These are phyloP conservation scores for Nestor notabilis DNA, from an alignment of 2,113 vertebrate genomes.

Conservation along the genomic window DNA sequence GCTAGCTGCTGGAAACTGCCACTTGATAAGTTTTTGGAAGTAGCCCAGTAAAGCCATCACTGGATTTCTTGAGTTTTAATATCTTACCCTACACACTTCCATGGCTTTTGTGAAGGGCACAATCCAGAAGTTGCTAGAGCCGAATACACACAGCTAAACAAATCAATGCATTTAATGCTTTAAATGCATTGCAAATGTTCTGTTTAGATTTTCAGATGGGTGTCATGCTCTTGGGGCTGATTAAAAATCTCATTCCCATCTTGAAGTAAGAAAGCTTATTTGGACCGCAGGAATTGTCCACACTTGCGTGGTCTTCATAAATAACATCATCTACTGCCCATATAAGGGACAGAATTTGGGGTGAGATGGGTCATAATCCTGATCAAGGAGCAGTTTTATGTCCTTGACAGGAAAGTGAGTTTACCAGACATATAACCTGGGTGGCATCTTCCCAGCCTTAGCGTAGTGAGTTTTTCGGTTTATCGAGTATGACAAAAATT, in stretches of 20 bases:
- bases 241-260: neutral
- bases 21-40: constrained; percentile 82
- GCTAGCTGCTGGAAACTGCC: no score
- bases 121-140: neutral
- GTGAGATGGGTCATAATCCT: neutral
- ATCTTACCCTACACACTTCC: constrained; percentile 54
- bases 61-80: constrained; percentile 71
- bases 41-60: constrained; percentile 77
- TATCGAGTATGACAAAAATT: neutral
- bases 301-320: accelerated
- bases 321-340: neutral
- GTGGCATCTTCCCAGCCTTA: neutral
- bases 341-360: neutral
- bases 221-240: neutral
- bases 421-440: neutral
- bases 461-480: neutral
- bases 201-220: neutral
- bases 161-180: neutral
- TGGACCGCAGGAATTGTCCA: neutral
- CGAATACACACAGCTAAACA: neutral
- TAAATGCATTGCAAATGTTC: neutral
- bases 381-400: neutral
- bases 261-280: neutral
- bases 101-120: constrained; percentile 24
- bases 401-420: neutral